phyloP scores from a whole-genome alignment of 2,797 vertebrate genomes.

The Phoxinus dragarum region DNA sequence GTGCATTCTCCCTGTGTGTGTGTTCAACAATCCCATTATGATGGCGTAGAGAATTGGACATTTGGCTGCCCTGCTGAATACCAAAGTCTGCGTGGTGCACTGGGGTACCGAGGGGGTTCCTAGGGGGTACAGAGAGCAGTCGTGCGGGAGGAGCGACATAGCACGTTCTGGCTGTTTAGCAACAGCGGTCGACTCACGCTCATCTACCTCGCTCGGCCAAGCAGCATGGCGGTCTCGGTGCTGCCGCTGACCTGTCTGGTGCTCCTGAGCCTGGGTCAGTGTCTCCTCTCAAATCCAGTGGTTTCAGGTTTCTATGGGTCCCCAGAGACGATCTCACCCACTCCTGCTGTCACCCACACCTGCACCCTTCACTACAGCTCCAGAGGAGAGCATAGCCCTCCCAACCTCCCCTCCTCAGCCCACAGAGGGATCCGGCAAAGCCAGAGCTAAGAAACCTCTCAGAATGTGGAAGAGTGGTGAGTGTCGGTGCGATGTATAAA shows the following conservation, averaged over 20 bases:
- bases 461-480: slow-evolving; percentile 62
- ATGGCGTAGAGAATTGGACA: slow-evolving; percentile 37
- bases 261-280: slow-evolving; percentile 32
- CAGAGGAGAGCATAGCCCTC: slow-evolving; percentile 13
- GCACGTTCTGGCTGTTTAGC: neutral
- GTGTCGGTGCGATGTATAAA: slow-evolving; percentile 8
- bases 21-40: slow-evolving; percentile 48
- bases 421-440: slow-evolving; percentile 6
- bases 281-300: slow-evolving; percentile 49
- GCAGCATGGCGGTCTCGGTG: slow-evolving; percentile 36
- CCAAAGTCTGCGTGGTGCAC: slow-evolving; percentile 50
- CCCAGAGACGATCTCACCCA: slow-evolving; percentile 17
- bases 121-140: slow-evolving; percentile 37
- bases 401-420: neutral
- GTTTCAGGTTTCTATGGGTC: slow-evolving; percentile 56
- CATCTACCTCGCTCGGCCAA: neutral
- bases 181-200: neutral
- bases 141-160: slow-evolving; percentile 29
- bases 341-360: slow-evolving; percentile 9
- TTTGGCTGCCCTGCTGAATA: slow-evolving; percentile 50
- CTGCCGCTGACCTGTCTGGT: slow-evolving; percentile 33
- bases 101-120: slow-evolving; percentile 41
- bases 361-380: neutral
- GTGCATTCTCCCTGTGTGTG: slow-evolving; percentile 30
- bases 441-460: slow-evolving; percentile 50